Evolutionary conservation across 2,797 vertebrate species (phyloP).

Genomic region (Anguilla anguilla): DNA sequence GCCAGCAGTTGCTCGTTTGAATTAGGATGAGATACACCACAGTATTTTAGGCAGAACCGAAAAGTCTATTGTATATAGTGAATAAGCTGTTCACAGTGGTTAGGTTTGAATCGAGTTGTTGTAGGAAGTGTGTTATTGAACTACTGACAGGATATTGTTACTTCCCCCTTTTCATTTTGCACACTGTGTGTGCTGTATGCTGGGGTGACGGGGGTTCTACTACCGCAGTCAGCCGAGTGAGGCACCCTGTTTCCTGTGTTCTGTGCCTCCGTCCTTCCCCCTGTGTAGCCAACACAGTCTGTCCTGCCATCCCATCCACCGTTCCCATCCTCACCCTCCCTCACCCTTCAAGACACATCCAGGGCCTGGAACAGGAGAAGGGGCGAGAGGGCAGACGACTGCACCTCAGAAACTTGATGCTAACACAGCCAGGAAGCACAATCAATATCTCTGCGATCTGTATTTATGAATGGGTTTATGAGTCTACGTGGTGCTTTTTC

Average conservation of each 20-base stretch:
- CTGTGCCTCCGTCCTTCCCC: slow-evolving; percentile 29
- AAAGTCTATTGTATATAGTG: neutral
- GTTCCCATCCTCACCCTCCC: neutral
- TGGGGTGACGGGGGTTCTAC: neutral
- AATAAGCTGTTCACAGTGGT: neutral
- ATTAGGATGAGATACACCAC: neutral
- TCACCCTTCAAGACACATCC: neutral
- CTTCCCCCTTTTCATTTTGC: neutral
- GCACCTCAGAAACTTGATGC: slow-evolving; percentile 57
- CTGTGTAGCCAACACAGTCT: neutral
- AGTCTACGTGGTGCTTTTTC: slow-evolving; percentile 60
- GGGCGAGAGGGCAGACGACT: no score
- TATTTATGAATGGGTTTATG: slow-evolving; percentile 76
- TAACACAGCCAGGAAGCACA: slow-evolving; percentile 64
- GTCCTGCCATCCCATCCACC: neutral
- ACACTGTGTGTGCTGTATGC: neutral
- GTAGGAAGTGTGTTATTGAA: neutral
- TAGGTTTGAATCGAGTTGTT: neutral
- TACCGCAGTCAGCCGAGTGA: neutral
- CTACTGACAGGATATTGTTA: slow-evolving; percentile 1
- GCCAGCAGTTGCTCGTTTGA: neutral
- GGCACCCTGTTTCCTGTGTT: neutral
- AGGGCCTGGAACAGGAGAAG: neutral
- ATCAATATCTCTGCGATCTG: slow-evolving; percentile 68
- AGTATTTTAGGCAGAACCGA: neutral